Evolutionary conservation across 2,797 vertebrate genomes (phyloP).

Genomic region (Bradypodion ventrale): DNA sequence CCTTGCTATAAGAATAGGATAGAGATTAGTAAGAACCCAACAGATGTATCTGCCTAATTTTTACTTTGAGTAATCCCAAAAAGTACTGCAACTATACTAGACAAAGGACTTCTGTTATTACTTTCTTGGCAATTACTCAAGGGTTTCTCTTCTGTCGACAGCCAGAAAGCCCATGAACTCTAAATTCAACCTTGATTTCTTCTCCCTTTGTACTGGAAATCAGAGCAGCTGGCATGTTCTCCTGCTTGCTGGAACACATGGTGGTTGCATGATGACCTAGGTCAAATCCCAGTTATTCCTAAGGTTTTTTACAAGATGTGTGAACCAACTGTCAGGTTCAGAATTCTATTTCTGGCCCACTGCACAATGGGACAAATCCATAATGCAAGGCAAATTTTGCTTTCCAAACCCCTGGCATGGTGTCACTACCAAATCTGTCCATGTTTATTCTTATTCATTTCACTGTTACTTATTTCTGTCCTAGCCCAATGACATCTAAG

Average conservation of each 20-base stretch:
- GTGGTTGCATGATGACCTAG: too few species aligned
- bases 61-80: not conserved
- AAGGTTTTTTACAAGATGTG: not conserved
- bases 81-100: not conserved
- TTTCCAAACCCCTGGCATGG: not conserved
- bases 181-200: too few species aligned
- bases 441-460: not conserved
- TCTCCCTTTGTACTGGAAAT: not conserved
- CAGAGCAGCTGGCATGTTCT: not conserved
- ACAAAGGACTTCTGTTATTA: not conserved
- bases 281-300: not conserved
- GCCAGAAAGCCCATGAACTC: not conserved
- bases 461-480: not conserved
- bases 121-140: not conserved
- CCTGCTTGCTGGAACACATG: not conserved
- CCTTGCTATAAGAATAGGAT: not conserved
- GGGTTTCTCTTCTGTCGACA: not conserved
- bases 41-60: not conserved
- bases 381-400: not conserved
- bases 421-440: not conserved
- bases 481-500: not conserved
- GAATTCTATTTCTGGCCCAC: not conserved
- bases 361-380: not conserved
- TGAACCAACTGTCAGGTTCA: not conserved
- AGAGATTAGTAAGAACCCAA: too few species aligned